A percentile compares a stretch with the other conserved stretches of the same genome.
phyloP scores from a whole-genome alignment of 2,888 invertebrate species.

The Pediacus dermestoides region DNA sequence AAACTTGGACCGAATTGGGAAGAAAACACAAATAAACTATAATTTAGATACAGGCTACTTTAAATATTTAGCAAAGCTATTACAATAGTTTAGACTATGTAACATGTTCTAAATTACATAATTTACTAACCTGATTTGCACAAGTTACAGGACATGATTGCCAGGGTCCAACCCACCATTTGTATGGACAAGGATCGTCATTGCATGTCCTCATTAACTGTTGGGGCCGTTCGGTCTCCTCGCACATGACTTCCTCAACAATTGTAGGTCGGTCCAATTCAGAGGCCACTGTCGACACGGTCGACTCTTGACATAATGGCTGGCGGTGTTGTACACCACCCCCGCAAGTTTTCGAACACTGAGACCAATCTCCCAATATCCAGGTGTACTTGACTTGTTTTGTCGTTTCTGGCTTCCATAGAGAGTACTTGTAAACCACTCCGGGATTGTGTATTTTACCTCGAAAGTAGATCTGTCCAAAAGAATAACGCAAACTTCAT shows the following conservation, averaged over 20 bases:
- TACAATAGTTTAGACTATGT: no score
- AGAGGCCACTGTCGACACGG: conserved; percentile 48
- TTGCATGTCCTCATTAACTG: conserved; percentile 66
- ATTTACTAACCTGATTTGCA: conserved; percentile 40
- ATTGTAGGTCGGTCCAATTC: conserved; percentile 45
- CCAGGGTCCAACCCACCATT: conserved; percentile 88
- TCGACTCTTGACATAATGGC: conserved; percentile 51
- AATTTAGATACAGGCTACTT: no score
- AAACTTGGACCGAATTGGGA: no score
- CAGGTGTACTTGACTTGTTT: conserved; percentile 64
- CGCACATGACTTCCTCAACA: conserved; percentile 45
- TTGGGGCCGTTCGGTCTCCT: conserved; percentile 52
- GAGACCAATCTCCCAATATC: conserved; percentile 77
- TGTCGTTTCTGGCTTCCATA: conserved; percentile 60
- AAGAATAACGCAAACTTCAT: no score
- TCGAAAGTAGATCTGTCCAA: conserved; percentile 73
- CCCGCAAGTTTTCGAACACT: conserved; percentile 75
- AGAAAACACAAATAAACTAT: no score
- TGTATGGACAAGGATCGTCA: conserved; percentile 63
- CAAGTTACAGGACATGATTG: conserved; percentile 75
- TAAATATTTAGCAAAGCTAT: no score
- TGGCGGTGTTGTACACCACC: conserved; percentile 64
- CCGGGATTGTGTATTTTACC: conserved; percentile 75
- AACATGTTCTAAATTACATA: conserved; percentile 2
- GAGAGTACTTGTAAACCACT: conserved; percentile 79